Evolutionary conservation across 2,113 vertebrate genomes (phyloP).

Genomic region (Oncorhynchus masou): DNA sequence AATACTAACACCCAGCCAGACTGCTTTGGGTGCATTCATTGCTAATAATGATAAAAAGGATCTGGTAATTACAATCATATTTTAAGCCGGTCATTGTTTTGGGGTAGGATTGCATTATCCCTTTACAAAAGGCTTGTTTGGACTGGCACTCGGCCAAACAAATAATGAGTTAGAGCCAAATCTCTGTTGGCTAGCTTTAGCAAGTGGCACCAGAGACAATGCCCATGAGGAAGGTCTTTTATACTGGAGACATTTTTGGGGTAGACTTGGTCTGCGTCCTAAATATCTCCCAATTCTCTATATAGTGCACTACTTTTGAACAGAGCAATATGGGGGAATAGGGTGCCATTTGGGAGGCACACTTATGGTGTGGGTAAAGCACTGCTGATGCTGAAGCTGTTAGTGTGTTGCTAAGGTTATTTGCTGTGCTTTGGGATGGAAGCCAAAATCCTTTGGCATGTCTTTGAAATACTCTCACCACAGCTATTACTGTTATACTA

Average conservation of each 20-base stretch:
- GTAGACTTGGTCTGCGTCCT: too few relatives aligned
- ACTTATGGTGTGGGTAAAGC: background rate
- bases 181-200: slow-evolving; percentile 23
- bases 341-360: too few relatives aligned
- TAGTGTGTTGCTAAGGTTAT: background rate
- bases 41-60: too few relatives aligned
- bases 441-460: background rate
- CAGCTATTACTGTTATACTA: too few relatives aligned
- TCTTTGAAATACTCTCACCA: too few relatives aligned
- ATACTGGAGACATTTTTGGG: background rate
- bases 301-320: too few relatives aligned
- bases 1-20: too few relatives aligned
- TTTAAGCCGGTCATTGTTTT: slow-evolving; percentile 1
- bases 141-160: slow-evolving; percentile 31
- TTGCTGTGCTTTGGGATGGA: background rate
- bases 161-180: slow-evolving; percentile 36
- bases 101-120: slow-evolving; percentile 15
- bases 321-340: too few relatives aligned
- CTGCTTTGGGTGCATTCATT: too few relatives aligned
- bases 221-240: background rate
- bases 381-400: background rate
- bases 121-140: slow-evolving; percentile 30
- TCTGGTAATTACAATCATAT: too few relatives aligned
- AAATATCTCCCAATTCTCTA: too few relatives aligned
- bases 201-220: slow-evolving; percentile 1